Evolutionary conservation across 1,140 invertebrate species (phyloP).

Genomic region (Drosophila rhopaloa): DNA sequence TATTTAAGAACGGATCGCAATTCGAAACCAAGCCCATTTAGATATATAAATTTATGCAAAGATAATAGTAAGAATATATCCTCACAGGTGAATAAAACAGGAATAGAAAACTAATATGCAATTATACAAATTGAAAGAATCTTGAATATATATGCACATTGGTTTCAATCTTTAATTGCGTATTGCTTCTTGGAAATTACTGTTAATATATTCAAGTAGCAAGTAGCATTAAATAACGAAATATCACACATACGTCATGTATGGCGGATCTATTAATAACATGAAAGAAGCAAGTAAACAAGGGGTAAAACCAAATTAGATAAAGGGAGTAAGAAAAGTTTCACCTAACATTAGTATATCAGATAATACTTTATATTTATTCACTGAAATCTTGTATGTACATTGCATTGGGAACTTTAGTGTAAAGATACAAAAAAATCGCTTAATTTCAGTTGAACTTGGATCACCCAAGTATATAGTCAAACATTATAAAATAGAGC

Average conservation of each 20-base stretch:
- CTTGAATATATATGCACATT: no score
- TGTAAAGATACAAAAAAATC: neutral
- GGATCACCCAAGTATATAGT: neutral
- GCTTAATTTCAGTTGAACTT: neutral
- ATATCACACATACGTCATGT: conserved; percentile 5
- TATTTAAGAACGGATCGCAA: conserved; percentile 37
- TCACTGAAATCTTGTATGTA: no score
- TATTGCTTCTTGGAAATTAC: neutral
- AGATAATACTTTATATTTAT: no score
- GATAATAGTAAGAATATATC: neutral
- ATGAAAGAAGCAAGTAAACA: neutral
- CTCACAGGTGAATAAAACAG: neutral
- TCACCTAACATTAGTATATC: no score
- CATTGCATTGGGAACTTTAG: no score
- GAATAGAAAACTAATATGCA: no score
- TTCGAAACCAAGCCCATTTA: conserved; percentile 5
- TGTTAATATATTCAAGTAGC: neutral
- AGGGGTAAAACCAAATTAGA: no score
- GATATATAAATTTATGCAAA: conserved; percentile 7
- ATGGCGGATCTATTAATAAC: neutral
- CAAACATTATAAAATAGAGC: neutral
- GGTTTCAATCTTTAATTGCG: neutral
- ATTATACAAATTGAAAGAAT: no score
- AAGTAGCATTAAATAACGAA: neutral
- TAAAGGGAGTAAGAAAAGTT: no score